Conservation (phyloP, 2,113 vertebrate species). For the Cettia cetti region DNA sequence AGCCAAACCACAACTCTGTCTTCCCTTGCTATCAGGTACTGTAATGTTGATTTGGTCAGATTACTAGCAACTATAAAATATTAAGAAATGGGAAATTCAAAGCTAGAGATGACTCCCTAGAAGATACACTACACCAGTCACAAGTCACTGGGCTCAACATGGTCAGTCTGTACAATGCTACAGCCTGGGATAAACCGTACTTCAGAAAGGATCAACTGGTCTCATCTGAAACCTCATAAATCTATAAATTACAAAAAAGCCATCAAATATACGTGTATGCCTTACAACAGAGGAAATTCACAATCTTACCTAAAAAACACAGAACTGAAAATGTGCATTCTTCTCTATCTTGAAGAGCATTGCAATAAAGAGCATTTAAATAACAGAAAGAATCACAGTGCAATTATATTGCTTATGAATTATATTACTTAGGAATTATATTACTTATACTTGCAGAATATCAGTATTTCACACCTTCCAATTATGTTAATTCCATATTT, state of each 20-base stretch:
- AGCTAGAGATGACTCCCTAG: background rate
- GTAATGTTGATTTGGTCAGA: background rate
- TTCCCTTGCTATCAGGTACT: background rate
- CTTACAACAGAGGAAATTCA: background rate
- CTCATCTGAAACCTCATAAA: background rate
- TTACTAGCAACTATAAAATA: background rate
- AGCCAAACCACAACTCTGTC: background rate
- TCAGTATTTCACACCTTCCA: background rate
- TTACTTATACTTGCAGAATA: background rate
- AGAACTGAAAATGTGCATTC: background rate
- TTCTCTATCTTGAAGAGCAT: background rate
- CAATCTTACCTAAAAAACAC: background rate
- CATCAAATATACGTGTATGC: background rate
- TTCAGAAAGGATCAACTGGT: background rate
- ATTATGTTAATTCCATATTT: background rate
- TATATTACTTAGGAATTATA: background rate
- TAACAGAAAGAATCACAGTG: background rate
- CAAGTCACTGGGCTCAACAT: background rate
- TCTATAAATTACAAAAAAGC: background rate
- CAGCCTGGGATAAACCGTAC: background rate
- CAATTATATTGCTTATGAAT: no score
- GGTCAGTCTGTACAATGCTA: background rate
- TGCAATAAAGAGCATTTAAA: background rate
- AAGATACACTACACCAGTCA: background rate
- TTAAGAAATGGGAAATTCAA: background rate